Base-by-base conservation (phyloP, 2,113 vertebrate genomes). In the Pelmatolapia mariae region DNA sequence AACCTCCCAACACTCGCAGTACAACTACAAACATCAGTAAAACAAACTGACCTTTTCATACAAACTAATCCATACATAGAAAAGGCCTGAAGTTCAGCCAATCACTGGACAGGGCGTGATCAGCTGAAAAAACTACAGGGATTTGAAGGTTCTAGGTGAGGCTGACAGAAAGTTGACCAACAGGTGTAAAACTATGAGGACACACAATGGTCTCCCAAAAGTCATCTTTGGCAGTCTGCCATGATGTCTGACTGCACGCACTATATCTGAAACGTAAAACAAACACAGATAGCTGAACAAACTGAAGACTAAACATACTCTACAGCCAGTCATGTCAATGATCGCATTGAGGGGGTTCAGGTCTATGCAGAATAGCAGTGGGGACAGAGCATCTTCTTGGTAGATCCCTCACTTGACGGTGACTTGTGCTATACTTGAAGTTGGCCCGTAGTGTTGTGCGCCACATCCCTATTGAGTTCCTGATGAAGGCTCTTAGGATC, bases 231-330 rank as follows among this genome's bases (percentile, higher is more conserved):
- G n/a, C 10, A 54, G 52, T 54, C 52, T 54, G 52, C n/a, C 52
- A 54, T 10, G 0, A 54, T 22, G 52, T 22, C 12, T 57, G 12
- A 26, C 22, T 15, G 22, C 54, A 57, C 54, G 15, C 54, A 57
- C 5, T 57, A 57, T 26, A 57, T 57, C 54, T 57, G 54, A 57
- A 57, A 57, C 0, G 7, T 26, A 26, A 26, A 57, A 26, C 54
- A 57, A 57, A 57, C 54, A 56, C 54, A 56, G 54, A 56, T 56
- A 56, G 54, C 54, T 56, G 22, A 56, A 56, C 22, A 57, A 57
- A 57, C 24, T 3, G 54, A 57, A 26, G 54, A 57, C 54, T 57
- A 57, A 57, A 57, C 54, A 26, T 57, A 57, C 54, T 57, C 54
- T 26, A 57, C 54, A 57, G 54, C 22, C 7, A 57, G 54, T 26